Evolutionary conservation across 2,797 vertebrate genomes (phyloP).

Genomic region (Prionace glauca): DNA sequence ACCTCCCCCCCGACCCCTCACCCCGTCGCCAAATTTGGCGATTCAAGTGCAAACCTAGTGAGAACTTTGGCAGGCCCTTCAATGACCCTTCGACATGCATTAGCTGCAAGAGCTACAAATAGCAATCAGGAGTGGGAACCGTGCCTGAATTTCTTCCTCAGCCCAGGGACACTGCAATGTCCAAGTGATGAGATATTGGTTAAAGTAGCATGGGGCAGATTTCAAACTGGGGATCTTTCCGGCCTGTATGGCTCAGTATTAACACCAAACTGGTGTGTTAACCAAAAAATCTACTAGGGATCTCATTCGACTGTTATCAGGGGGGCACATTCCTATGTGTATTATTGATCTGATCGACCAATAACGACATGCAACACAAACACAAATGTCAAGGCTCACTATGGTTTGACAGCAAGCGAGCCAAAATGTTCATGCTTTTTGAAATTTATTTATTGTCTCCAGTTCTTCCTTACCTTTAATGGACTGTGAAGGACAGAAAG

Average conservation of each 20-base stretch:
- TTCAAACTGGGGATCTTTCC: not conserved
- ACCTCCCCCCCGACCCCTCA: not conserved
- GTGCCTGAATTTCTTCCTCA: not conserved
- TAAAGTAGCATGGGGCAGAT: not conserved
- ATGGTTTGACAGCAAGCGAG: not conserved
- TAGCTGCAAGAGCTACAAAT: not conserved
- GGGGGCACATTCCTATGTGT: not conserved
- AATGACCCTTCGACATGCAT: not conserved
- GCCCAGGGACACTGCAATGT: not conserved
- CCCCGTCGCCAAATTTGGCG: not conserved
- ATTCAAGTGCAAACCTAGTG: not conserved
- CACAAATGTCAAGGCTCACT: not conserved
- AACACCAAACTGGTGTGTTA: not conserved
- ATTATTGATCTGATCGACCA: conserved; percentile 1
- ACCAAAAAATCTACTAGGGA: not conserved
- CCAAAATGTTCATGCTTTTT: not conserved
- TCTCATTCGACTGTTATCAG: not conserved
- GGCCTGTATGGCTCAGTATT: not conserved
- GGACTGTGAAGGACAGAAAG: not conserved
- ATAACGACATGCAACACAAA: not conserved
- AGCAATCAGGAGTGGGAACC: not conserved
- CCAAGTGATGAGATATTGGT: not conserved
- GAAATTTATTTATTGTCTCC: not conserved
- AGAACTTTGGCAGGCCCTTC: not conserved
- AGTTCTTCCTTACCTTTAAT: not conserved